Evolutionary conservation across 1,140 invertebrate genomes (phyloP), one percentile per base, ranked within the genome.

Genomic region (Neomicropteryx cornuta): DNA sequence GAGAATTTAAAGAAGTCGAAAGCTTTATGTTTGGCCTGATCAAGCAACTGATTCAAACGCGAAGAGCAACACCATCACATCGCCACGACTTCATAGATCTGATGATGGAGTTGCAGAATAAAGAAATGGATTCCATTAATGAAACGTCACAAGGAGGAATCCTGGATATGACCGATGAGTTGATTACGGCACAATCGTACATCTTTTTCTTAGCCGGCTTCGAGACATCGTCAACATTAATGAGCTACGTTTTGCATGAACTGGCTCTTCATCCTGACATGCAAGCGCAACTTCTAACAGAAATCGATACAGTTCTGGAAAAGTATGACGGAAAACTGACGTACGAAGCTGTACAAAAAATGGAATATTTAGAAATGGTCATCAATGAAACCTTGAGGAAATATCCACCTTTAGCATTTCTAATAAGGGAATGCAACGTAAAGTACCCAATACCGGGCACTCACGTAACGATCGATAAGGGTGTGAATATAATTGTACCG

Each of bases 321-420:
- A 42, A 44, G 8, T 44, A 55, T 35, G 49, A 48, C 18, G 55
- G 53, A 1, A n/a, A n/a, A n/a, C 48, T 66, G 17, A 62, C 51
- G 39, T 66, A 64, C 42, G 62, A 66, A 13, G 53, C 58, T 3
- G 53, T 62, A 16, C 45, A 46, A 33, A 47, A 51, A 3, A 70
- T 86, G 71, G 69, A 68, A 27, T 78, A 80, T 45, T 59, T 79
- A 16, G 77, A 77, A 39, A 65, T 69, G 38, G 70, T 73, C 1
- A 60, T 81, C 3, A 77, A 75, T 45, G 78, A 81, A 55, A 66
- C 70, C 6, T 41, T 81, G 34, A 57, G 79, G 40, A 42, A 80
- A 33, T 81, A 72, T 56, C 79, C 80, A 8, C 72, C 74, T 19
- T 76, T 79, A 5, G 75, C 77, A 3, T 46, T 75, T 4, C 70